phyloP scores from a whole-genome alignment of 2,888 invertebrate genomes.

The Acleris sparsana region DNA sequence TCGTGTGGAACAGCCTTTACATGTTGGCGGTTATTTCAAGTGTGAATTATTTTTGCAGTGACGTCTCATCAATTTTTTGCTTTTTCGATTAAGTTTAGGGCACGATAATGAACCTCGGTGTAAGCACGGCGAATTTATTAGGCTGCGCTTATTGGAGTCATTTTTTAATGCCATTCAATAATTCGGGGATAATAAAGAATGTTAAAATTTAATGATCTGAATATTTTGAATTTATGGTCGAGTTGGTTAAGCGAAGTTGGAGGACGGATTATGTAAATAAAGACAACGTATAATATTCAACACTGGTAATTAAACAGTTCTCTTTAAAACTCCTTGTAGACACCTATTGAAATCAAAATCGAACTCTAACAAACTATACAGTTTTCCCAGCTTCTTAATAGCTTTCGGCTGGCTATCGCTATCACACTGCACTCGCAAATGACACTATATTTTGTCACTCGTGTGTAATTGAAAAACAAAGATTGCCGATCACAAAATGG shows the following conservation, averaged over 20 bases:
- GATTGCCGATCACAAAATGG: no score
- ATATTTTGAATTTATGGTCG: conserved; percentile 27
- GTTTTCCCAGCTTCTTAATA: no score
- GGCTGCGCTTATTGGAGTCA: conserved; percentile 39
- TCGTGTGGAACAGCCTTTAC: conserved; percentile 23
- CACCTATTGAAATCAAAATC: no score
- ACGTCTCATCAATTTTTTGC: conserved; percentile 62
- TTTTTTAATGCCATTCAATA: conserved; percentile 35
- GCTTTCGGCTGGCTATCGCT: no score
- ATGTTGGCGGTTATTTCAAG: conserved; percentile 35
- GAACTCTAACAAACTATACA: no score
- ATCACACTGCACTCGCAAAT: no score
- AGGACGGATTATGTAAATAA: conserved; percentile 28
- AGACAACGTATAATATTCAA: conserved; percentile 9
- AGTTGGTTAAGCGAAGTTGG: conserved; percentile 6
- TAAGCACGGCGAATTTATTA: conserved; percentile 50
- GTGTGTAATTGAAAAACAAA: no score
- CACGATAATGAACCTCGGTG: conserved; percentile 53
- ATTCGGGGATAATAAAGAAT: conserved; percentile 33
- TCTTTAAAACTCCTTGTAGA: no score
- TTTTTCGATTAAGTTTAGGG: conserved; percentile 62
- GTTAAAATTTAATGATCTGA: conserved; percentile 34
- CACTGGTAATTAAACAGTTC: conserved; percentile 3
- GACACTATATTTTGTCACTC: no score
- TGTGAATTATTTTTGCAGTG: conserved; percentile 60